Conservation (phyloP, 2,888 invertebrate genomes). For the Trissolcus japonicus region DNA sequence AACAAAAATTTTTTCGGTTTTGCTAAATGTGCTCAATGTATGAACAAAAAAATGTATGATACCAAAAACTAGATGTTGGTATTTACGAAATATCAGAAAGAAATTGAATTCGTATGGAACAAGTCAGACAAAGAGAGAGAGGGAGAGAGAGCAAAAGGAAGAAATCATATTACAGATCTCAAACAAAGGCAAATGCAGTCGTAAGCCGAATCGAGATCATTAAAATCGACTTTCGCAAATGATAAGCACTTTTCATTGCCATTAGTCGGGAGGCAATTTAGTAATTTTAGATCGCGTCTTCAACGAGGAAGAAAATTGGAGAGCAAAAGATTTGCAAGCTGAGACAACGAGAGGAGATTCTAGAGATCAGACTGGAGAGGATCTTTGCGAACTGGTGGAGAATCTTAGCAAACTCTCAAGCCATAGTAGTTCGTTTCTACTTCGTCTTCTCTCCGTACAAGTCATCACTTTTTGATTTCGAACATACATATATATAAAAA, state of each 20-base stretch:
- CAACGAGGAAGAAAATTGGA: slow-evolving; percentile 45
- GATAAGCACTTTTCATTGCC: slow-evolving; percentile 15
- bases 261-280: slow-evolving; percentile 22
- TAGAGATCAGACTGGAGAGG: slow-evolving; percentile 11
- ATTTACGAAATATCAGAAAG: too few species aligned
- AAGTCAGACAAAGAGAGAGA: too few species aligned
- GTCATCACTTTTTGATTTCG: not conserved
- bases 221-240: slow-evolving; percentile 29
- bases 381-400: slow-evolving; percentile 10
- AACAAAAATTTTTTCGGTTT: too few species aligned
- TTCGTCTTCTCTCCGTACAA: not conserved
- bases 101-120: too few species aligned
- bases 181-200: too few species aligned
- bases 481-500: slow-evolving; percentile 21
- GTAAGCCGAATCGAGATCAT: not conserved
- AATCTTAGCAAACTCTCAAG: slow-evolving; percentile 3
- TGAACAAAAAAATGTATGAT: too few species aligned
- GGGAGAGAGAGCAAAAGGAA: not conserved
- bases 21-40: too few species aligned
- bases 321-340: slow-evolving; percentile 12
- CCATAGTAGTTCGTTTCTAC: slow-evolving; percentile 28
- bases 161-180: slow-evolving; percentile 8
- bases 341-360: slow-evolving; percentile 13
- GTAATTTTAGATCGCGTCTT: slow-evolving; percentile 7
- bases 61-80: too few species aligned